phyloP scores from a whole-genome alignment of 2,888 invertebrate genomes.

The Scaeva pyrastri region DNA sequence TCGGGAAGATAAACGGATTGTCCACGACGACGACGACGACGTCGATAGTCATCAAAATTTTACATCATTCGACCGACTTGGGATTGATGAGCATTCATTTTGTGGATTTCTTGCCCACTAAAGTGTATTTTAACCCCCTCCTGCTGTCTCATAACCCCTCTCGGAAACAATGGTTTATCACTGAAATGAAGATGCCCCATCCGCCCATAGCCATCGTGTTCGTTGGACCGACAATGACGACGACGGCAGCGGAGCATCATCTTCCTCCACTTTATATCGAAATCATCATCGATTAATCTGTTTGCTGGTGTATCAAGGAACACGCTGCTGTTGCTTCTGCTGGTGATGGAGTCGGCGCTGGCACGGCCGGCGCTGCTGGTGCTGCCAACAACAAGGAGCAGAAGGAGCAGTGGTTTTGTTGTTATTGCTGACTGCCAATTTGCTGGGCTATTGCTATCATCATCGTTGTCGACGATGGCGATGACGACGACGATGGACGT shows the following conservation, averaged over 20 bases:
- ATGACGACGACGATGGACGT: constrained; percentile 1
- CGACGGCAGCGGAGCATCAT: constrained; percentile 39
- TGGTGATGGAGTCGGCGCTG: too few relatives aligned
- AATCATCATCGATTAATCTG: constrained; percentile 76
- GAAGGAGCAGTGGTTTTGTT: constrained; percentile 45
- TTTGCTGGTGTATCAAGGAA: constrained; percentile 60
- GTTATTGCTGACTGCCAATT: constrained; percentile 64
- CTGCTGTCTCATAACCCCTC: not conserved
- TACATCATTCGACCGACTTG: constrained; percentile 56
- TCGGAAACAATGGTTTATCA: constrained; percentile 29
- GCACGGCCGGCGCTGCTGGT: constrained; percentile 26
- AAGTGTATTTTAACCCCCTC: not conserved
- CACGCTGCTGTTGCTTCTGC: constrained; percentile 31
- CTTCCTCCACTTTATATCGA: constrained; percentile 73
- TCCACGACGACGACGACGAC: constrained; percentile 32
- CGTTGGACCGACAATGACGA: not conserved
- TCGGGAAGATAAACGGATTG: constrained; percentile 65
- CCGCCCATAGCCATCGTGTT: constrained; percentile 12
- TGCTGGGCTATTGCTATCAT: constrained; percentile 57
- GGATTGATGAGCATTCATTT: constrained; percentile 65
- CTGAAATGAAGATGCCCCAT: constrained; percentile 48
- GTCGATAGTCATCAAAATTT: constrained; percentile 71
- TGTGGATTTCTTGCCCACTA: constrained; percentile 28
- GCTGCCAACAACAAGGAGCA: constrained; percentile 63
- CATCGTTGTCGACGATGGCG: constrained; percentile 8